phyloP scores from a whole-genome alignment of 2,797 vertebrate species.

The Rhinella marina region DNA sequence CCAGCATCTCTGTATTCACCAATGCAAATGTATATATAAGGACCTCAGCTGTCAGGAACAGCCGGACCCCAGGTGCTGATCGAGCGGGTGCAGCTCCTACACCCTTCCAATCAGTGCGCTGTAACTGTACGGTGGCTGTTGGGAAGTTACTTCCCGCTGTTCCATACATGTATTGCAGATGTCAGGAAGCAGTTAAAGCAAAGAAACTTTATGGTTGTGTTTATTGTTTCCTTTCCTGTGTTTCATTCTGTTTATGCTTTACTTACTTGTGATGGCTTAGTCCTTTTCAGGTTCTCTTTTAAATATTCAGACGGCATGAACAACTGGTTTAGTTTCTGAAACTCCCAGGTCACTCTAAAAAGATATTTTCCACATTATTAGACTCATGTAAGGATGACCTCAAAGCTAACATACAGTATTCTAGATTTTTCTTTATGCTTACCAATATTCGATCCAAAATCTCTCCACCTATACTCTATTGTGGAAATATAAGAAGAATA shows the following conservation, averaged over 20 bases:
- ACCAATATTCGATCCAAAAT: conserved; percentile 49
- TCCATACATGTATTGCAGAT: background rate
- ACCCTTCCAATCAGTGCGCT: too few species aligned
- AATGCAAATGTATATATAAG: too few species aligned
- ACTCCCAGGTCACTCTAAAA: conserved; percentile 45
- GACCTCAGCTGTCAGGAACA: too few species aligned
- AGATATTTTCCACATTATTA: background rate
- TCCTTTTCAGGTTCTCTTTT: background rate
- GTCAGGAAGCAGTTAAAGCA: background rate
- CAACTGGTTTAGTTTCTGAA: background rate
- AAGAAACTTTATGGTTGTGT: too few species aligned
- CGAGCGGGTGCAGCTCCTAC: too few species aligned
- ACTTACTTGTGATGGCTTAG: background rate
- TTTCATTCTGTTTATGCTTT: background rate
- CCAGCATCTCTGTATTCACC: too few species aligned
- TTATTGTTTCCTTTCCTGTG: background rate
- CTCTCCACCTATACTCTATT: conserved; percentile 44
- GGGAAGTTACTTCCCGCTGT: too few species aligned
- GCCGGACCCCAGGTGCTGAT: too few species aligned
- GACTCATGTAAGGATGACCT: background rate
- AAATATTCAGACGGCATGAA: background rate
- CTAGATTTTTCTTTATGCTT: background rate
- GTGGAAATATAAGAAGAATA: conserved; percentile 7
- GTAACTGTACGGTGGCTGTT: too few species aligned
- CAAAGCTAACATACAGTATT: background rate